Conservation (phyloP, 1,140 invertebrate species). For the Zelostemma sp. region DNA sequence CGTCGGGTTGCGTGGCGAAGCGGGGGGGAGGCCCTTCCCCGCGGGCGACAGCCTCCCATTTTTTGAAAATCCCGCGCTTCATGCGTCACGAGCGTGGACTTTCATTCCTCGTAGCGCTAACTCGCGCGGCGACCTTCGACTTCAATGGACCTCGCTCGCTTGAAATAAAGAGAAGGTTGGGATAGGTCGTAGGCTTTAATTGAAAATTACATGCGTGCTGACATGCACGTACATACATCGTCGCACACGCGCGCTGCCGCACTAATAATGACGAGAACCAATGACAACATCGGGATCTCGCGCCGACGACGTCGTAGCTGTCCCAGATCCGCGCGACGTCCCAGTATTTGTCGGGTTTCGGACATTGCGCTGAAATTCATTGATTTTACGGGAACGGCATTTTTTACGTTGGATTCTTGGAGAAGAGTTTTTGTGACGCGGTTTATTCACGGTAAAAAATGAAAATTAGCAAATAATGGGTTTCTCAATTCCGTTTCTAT, state of each 20-base stretch:
- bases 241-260: conserved; percentile 1
- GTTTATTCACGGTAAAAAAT: too few relatives aligned
- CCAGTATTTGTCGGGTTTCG: too few relatives aligned
- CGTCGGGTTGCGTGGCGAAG: conserved; percentile 51
- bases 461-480: too few relatives aligned
- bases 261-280: conserved; percentile 36
- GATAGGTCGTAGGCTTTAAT: conserved; percentile 54
- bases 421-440: too few relatives aligned
- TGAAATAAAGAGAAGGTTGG: conserved; percentile 50
- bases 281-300: conserved; percentile 21
- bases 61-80: conserved; percentile 30
- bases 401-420: too few relatives aligned
- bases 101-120: conserved; percentile 14
- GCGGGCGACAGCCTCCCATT: conserved; percentile 11
- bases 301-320: not conserved
- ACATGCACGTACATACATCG: conserved; percentile 39
- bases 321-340: too few relatives aligned
- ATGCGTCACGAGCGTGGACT: conserved; percentile 18
- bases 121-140: conserved; percentile 45
- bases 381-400: too few relatives aligned
- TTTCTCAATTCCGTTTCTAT: too few relatives aligned
- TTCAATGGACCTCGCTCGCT: conserved; percentile 52
- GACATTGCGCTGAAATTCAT: too few relatives aligned
- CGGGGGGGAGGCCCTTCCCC: conserved; percentile 12
- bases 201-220: conserved; percentile 50